Evolutionary conservation across 2,888 invertebrate species (phyloP).

Genomic region (Pantelozetes paolii): DNA sequence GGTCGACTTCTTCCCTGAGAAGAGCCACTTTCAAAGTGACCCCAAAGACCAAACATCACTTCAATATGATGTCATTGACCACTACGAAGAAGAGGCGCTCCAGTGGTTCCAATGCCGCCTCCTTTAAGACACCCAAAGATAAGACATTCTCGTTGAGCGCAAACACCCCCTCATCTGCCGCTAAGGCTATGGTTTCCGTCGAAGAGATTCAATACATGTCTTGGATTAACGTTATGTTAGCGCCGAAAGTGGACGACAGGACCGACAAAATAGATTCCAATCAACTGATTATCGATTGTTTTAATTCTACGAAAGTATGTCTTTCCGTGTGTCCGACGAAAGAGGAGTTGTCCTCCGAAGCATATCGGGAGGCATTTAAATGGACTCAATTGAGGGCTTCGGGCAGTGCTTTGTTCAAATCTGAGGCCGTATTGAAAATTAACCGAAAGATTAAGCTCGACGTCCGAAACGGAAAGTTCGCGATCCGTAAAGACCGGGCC

Average conservation of each 20-base stretch:
- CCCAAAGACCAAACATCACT: not conserved
- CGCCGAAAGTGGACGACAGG: conserved; percentile 11
- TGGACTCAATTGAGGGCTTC: conserved; percentile 52
- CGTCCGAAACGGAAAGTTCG: conserved; percentile 69
- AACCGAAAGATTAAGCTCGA: conserved; percentile 66
- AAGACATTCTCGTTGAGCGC: not conserved
- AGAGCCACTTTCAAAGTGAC: conserved; percentile 26
- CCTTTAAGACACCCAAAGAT: not conserved
- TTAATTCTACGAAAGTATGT: not conserved
- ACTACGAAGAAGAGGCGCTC: conserved; percentile 13
- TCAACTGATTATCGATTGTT: conserved; percentile 18
- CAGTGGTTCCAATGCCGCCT: not conserved
- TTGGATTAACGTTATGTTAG: conserved; percentile 14
- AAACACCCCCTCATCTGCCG: not conserved
- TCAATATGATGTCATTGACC: not conserved
- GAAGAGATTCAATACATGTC: conserved; percentile 21
- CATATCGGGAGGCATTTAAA: conserved; percentile 51
- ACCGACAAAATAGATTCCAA: conserved; percentile 5
- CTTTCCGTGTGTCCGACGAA: conserved; percentile 50
- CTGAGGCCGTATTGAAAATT: conserved; percentile 61
- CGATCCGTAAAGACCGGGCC: conserved; percentile 70
- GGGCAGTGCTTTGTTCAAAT: conserved; percentile 62
- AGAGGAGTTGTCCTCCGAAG: conserved; percentile 52
- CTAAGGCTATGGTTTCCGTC: not conserved
- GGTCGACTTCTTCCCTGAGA: not conserved